Conservation (phyloP, 2,113 vertebrate genomes). For the Mionectes macconnelli region DNA sequence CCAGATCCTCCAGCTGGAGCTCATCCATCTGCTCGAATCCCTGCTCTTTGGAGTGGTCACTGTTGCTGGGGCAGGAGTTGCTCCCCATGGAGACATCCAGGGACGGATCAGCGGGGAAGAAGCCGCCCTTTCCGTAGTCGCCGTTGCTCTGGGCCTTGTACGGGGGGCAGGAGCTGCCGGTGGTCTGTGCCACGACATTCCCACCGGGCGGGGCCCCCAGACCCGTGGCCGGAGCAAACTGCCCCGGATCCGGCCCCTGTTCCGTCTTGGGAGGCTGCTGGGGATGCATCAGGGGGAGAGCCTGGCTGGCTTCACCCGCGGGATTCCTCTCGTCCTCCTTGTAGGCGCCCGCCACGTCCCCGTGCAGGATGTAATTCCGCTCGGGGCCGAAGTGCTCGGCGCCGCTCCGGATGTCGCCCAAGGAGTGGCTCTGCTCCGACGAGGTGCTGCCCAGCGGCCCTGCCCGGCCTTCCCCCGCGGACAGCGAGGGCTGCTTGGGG, state of each 20-base stretch:
- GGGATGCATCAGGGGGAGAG: constrained; percentile 51
- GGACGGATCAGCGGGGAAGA: constrained; percentile 73
- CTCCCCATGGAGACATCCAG: constrained; percentile 68
- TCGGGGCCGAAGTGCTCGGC: constrained; percentile 69
- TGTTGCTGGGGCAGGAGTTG: constrained; percentile 76
- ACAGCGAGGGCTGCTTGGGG: constrained; percentile 65
- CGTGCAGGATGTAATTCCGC: constrained; percentile 54
- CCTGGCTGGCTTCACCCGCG: constrained; percentile 35
- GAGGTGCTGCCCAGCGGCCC: constrained; percentile 41
- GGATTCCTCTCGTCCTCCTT: constrained; percentile 71
- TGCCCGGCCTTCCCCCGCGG: constrained; percentile 38
- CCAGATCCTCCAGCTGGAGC: constrained; percentile 78
- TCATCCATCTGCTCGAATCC: constrained; percentile 77
- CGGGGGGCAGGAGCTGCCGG: constrained; percentile 60
- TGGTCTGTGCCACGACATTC: constrained; percentile 34
- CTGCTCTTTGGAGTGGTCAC: constrained; percentile 73
- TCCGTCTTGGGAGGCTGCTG: constrained; percentile 79
- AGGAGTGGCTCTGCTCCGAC: constrained; percentile 58
- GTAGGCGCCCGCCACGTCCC: constrained; percentile 60
- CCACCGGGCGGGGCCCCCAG: constrained; percentile 52
- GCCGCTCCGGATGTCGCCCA: constrained; percentile 45
- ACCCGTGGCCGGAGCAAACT: constrained; percentile 36
- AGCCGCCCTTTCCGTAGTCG: constrained; percentile 70
- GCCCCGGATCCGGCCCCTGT: constrained; percentile 76
- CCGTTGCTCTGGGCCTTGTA: constrained; percentile 80